Percentiles rank a stretch among this genome's conserved stretches.
These are phyloP conservation scores for Noctilio leporinus DNA, from an alignment of 2,113 vertebrate species.

Conservation along the genomic window DNA sequence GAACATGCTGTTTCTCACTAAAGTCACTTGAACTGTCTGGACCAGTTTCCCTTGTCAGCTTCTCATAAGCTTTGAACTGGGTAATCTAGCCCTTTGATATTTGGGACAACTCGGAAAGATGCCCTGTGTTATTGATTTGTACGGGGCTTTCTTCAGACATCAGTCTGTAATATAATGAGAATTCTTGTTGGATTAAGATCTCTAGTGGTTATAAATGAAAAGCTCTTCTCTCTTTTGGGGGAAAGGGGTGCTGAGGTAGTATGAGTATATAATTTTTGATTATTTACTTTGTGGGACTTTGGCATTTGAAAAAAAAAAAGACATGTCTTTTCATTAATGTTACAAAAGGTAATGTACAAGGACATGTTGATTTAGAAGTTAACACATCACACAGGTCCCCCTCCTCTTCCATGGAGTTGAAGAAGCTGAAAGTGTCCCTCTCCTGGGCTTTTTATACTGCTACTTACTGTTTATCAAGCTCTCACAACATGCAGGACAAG, in stretches of 20 bases:
- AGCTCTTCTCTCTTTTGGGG: slow-evolving; percentile 6
- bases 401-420: background rate
- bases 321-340: slow-evolving; percentile 57
- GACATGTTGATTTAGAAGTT: background rate
- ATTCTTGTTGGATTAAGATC: slow-evolving; percentile 58
- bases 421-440: background rate
- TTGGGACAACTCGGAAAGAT: slow-evolving; percentile 50
- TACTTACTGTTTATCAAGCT: background rate
- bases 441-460: background rate
- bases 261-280: slow-evolving; percentile 42
- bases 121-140: slow-evolving; percentile 37
- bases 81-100: slow-evolving; percentile 62
- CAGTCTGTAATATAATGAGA: slow-evolving; percentile 13
- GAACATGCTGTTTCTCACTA: slow-evolving; percentile 39
- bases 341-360: slow-evolving; percentile 30
- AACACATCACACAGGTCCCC: background rate
- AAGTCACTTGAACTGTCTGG: slow-evolving; percentile 59
- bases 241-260: background rate
- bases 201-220: slow-evolving; percentile 56
- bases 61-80: slow-evolving; percentile 61
- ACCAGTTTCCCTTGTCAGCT: slow-evolving; percentile 56
- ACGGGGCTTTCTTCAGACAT: slow-evolving; percentile 60
- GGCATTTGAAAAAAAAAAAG: slow-evolving; percentile 42
- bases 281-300: slow-evolving; percentile 56
- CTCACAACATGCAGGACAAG: background rate